Evolutionary conservation across 2,797 vertebrate species (phyloP).

Genomic region (Brotula barbata): DNA sequence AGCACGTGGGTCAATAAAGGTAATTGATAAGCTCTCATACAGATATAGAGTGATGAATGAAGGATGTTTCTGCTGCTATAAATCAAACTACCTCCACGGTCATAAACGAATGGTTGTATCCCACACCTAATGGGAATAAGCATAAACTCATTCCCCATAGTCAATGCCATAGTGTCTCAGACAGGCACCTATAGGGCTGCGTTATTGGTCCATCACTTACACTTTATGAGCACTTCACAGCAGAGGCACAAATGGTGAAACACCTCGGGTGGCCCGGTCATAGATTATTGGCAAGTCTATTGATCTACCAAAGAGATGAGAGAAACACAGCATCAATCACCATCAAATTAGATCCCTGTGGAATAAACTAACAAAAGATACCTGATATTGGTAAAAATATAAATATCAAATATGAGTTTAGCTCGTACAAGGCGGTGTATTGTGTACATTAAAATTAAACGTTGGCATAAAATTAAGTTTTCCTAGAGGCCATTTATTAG

Average conservation of each 20-base stretch:
- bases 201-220: constrained; percentile 74
- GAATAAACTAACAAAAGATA: constrained; percentile 20
- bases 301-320: constrained; percentile 49
- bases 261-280: constrained; percentile 43
- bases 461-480: not conserved
- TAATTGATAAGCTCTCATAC: constrained; percentile 75
- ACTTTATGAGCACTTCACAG: constrained; percentile 67
- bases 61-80: constrained; percentile 43
- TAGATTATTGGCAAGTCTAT: constrained; percentile 69
- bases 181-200: constrained; percentile 32
- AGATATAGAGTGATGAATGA: constrained; percentile 72
- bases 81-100: constrained; percentile 52
- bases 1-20: constrained; percentile 69
- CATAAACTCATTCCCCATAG: constrained; percentile 59
- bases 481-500: not conserved
- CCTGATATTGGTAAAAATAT: constrained; percentile 9
- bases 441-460: not conserved
- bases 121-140: constrained; percentile 62
- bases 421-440: not conserved
- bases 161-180: constrained; percentile 42
- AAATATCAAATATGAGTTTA: not conserved
- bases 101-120: constrained; percentile 45
- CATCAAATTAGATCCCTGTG: constrained; percentile 24
- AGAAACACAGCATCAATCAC: constrained; percentile 52
- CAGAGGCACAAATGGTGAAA: constrained; percentile 28